phyloP scores from a whole-genome alignment of 2,888 invertebrate species.

The Andrena fulva region DNA sequence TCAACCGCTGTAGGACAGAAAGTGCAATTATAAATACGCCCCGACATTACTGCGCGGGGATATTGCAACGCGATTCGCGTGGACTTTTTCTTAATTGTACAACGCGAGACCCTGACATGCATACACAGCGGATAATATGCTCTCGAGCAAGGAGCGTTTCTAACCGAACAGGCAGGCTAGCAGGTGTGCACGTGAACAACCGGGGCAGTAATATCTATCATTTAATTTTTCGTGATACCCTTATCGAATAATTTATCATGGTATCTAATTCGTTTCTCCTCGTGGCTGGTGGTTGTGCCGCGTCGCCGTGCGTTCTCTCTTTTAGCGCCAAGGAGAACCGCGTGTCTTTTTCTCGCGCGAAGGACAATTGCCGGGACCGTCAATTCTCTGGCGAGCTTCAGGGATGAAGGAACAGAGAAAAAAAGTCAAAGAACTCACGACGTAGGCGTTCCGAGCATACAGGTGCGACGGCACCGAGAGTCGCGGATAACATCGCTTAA shows the following conservation, averaged over 20 bases:
- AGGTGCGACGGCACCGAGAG: constrained; percentile 77
- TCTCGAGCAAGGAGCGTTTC: constrained; percentile 17
- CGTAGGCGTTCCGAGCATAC: constrained; percentile 78
- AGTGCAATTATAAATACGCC: constrained; percentile 78
- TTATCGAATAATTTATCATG: constrained; percentile 63
- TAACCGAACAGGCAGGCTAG: constrained; percentile 29
- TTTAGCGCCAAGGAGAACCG: constrained; percentile 57
- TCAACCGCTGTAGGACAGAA: constrained; percentile 71
- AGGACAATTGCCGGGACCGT: constrained; percentile 65
- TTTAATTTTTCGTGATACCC: constrained; percentile 59
- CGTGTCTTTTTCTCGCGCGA: constrained; percentile 39
- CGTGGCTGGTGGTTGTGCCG: neutral
- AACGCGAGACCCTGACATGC: constrained; percentile 56
- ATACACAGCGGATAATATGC: constrained; percentile 35
- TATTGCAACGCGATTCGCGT: constrained; percentile 47
- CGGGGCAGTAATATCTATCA: constrained; percentile 50
- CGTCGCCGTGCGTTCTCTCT: constrained; percentile 8
- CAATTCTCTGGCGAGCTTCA: constrained; percentile 51
- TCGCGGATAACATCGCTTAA: constrained; percentile 82
- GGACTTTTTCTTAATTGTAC: constrained; percentile 37
- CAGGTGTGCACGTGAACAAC: constrained; percentile 67
- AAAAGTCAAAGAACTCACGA: constrained; percentile 68
- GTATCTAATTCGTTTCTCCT: constrained; percentile 51
- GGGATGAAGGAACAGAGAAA: constrained; percentile 53
- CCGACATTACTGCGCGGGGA: constrained; percentile 47